Evolutionary conservation across 2,888 invertebrate genomes (phyloP), one percentile per base, ranked within the genome.

Genomic region (Mycalesis mineus): DNA sequence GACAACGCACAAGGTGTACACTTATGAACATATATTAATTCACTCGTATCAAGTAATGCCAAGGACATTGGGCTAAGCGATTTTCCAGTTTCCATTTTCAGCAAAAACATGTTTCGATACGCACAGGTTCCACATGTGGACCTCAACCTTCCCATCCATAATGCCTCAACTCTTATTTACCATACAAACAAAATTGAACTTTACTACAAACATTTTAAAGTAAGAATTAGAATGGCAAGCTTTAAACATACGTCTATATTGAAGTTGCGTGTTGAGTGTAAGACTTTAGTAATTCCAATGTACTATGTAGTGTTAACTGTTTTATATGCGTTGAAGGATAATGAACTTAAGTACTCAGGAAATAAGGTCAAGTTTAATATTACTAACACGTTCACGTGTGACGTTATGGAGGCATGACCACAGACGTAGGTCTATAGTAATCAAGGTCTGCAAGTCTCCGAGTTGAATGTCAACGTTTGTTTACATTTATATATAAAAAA

Each of bases 1-100:
- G 5, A 29, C 14, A 41, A 52, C 13, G 22, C 39, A 45, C 13
- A 51, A 45, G 29, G 39, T 53, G 58, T 55, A 54, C 55, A 36
- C 57, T 40, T 39, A 48, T 45, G 37, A 41, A 52, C 45, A 40
- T 47, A 42, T 42, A 60, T 59, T 57, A 60, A 54, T 62, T 58
- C 52, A 63, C 67, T 62, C 57, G 57, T 60, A 70, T 69, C 74
- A 51, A 56, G 63, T 63, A 84, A 87, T 85, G 82, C 71, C 87
- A 88, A 88, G 87, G 87, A 67, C 79, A 80, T 70, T 69, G 68
- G 68, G 69, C 66, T 71, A 71, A 76, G 73, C 71, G 65, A 79
- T 87, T 88, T 86, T 78, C 88, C 77, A 86, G 87, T 86, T 88
- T 85, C 86, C 88, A 86, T 88, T 88, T 88, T 88, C 88, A 88